Percentiles rank a stretch among this genome's conserved stretches.
Conservation (phyloP, 2,113 vertebrate genomes). For the Corythaixoides concolor region DNA sequence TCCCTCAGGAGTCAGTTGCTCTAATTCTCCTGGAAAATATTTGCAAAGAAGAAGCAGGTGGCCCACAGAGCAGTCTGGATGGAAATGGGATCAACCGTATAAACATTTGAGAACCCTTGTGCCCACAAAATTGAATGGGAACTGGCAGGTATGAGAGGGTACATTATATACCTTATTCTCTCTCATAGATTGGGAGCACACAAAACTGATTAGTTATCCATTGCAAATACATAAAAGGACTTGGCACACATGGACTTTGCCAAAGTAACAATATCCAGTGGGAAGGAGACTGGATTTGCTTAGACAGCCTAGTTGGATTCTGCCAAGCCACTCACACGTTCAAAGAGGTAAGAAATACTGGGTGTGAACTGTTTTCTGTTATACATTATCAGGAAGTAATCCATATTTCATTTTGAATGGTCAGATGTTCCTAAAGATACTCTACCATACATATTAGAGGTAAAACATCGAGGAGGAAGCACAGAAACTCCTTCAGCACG, state of each 20-base stretch:
- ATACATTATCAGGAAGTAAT: background rate
- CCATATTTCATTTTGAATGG: background rate
- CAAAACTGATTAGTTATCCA: background rate
- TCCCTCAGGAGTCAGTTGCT: background rate
- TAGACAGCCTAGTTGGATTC: background rate
- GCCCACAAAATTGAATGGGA: background rate
- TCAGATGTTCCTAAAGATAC: background rate
- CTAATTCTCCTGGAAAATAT: background rate
- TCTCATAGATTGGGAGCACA: background rate
- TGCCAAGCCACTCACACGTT: background rate
- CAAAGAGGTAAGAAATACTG: background rate
- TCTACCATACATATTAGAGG: background rate
- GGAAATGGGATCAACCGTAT: background rate
- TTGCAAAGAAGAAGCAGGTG: background rate
- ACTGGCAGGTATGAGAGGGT: background rate
- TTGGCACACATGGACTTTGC: background rate
- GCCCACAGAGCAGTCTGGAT: background rate
- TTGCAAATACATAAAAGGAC: background rate
- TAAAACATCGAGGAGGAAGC: background rate
- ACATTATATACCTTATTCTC: background rate
- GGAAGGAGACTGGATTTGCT: background rate
- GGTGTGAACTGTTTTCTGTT: background rate
- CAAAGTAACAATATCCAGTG: background rate
- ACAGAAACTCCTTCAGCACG: background rate
- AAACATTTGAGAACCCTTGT: background rate